Conservation (phyloP, 2,113 vertebrate genomes). For the Hemibagrus wyckioides region DNA sequence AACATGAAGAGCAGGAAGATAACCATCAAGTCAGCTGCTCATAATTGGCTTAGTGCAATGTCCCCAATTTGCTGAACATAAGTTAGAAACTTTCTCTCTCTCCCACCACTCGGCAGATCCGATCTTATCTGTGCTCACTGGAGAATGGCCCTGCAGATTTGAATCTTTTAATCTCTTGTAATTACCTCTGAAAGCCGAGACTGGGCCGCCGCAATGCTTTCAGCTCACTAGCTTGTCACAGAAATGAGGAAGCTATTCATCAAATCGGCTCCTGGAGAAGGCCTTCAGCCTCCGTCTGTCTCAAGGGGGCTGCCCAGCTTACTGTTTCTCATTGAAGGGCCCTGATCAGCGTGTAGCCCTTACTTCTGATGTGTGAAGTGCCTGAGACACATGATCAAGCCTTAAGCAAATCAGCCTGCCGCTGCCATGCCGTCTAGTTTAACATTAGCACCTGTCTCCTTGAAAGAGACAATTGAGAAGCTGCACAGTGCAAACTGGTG, state of each 20-base stretch:
- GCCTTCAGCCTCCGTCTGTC: conserved; percentile 49
- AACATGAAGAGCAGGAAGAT: conserved; percentile 44
- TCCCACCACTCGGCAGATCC: conserved; percentile 58
- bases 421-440: not conserved
- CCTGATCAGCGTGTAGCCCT: conserved; percentile 30
- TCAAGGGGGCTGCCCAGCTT: conserved; percentile 54
- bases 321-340: conserved; percentile 12
- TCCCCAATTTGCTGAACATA: conserved; percentile 55
- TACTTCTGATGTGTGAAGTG: conserved; percentile 24
- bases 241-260: conserved; percentile 75
- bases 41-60: conserved; percentile 62
- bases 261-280: conserved; percentile 68
- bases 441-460: conserved; percentile 37
- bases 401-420: conserved; percentile 35
- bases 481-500: not conserved
- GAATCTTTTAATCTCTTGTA: conserved; percentile 73
- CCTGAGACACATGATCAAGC: conserved; percentile 23
- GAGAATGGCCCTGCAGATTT: conserved; percentile 64
- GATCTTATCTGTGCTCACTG: conserved; percentile 61
- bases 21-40: conserved; percentile 44
- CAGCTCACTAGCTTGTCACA: conserved; percentile 75
- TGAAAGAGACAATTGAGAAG: conserved; percentile 13
- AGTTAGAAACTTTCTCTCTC: conserved; percentile 53
- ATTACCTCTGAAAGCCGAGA: conserved; percentile 70
- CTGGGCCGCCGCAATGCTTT: conserved; percentile 60